Evolutionary conservation across 2,888 invertebrate species (phyloP), one percentile per base, ranked within the genome.

Genomic region (Bembecia ichneumoniformis): DNA sequence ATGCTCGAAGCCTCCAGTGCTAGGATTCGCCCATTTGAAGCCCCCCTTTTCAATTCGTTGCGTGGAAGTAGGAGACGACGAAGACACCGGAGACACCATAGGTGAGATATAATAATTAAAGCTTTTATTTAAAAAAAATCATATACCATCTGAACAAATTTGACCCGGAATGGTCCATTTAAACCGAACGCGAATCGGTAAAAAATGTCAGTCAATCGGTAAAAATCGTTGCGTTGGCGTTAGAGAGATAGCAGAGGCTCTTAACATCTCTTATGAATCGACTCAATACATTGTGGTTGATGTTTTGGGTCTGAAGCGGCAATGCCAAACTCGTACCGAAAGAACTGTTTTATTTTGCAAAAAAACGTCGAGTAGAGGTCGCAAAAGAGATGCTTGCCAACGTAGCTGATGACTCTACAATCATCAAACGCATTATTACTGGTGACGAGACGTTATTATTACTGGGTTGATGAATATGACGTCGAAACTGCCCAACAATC

Each of bases 21-120:
- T 99, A 13, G 99, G 99, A 1, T 99, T 99, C 75, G 96, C 97
- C 0, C 95, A 98, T 72, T 88, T 99, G 55, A 98, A 98, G 73
- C 99, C 99, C 1, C 97, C 97, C 0, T 99, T 99, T 84, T 98
- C 98, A 0, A 98, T 99, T 67, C 92, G 99, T 50, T 99, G 99
- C 80, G 98, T 99, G 1, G 99, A 99, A 88, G 99, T 99, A 17
- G 96, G 97, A 3, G 99, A 99, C 70, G 99, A 99, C 70, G 96
- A 96, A 76, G 96, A 96, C 64, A 96, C 95, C 0, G 96, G 96
- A 0, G 94, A 94, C 60, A 94, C 94, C 5, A 93, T 94, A 59
- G 93, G 93, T 93, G 77, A 74, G 56, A 16, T 5, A 52, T 17
- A 15, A 40, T 40, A 9, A 3, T n/a, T 13, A 11, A 13, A 40